Conservation (phyloP, 2,113 vertebrate species). For the Sturnus vulgaris region DNA sequence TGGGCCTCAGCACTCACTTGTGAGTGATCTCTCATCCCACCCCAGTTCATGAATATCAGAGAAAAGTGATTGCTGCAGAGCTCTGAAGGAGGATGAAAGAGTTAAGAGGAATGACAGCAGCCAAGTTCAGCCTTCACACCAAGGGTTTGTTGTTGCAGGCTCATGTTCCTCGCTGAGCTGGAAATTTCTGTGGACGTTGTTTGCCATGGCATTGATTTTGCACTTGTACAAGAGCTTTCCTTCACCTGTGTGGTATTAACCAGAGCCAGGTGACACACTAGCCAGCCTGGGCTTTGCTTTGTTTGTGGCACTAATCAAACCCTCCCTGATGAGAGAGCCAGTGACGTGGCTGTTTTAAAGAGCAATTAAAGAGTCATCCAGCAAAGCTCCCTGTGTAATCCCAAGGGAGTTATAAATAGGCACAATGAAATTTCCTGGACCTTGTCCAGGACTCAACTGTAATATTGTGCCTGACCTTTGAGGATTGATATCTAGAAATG, state of each 20-base stretch:
- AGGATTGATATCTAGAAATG: background rate
- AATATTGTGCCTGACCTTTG: background rate
- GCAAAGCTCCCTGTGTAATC: background rate
- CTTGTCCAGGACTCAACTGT: background rate
- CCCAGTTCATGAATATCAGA: background rate
- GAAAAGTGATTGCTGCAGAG: background rate
- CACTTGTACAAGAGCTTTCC: background rate
- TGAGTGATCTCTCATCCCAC: background rate
- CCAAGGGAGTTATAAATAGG: background rate
- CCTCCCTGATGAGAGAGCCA: background rate
- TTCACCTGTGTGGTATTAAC: background rate
- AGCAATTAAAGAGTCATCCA: background rate
- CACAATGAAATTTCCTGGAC: constrained; percentile 2
- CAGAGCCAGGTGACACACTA: background rate
- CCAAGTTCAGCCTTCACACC: background rate
- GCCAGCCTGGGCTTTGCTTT: background rate
- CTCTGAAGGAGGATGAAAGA: background rate
- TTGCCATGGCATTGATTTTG: background rate
- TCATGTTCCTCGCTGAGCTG: background rate
- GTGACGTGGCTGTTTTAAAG: background rate
- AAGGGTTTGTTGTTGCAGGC: background rate
- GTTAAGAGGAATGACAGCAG: background rate
- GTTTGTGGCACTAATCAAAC: background rate
- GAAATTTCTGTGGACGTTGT: background rate
- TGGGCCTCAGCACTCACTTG: background rate